Evolutionary conservation across 1,140 invertebrate genomes (phyloP).

Genomic region (Heliconius himera): DNA sequence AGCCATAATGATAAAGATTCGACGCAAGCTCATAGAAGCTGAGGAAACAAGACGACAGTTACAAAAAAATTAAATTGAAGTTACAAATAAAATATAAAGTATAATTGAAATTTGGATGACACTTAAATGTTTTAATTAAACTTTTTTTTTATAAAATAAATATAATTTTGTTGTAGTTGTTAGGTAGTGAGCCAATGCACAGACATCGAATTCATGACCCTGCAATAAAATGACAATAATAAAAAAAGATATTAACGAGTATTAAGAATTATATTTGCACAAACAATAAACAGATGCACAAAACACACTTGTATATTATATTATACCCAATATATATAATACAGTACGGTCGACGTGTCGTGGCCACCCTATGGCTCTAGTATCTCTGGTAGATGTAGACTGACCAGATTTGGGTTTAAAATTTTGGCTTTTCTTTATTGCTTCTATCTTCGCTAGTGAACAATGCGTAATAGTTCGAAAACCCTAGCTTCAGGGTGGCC

Average conservation of each 20-base stretch:
- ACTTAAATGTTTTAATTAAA: too few species aligned
- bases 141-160: too few species aligned
- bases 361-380: too few species aligned
- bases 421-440: too few species aligned
- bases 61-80: background rate
- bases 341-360: background rate
- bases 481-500: too few species aligned
- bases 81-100: constrained; percentile 11
- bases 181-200: background rate
- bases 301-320: constrained; percentile 22
- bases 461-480: too few species aligned
- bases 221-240: constrained; percentile 10
- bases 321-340: background rate
- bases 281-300: constrained; percentile 37
- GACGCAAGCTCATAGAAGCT: constrained; percentile 59
- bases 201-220: background rate
- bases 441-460: too few species aligned
- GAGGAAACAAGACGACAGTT: constrained; percentile 55
- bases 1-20: constrained; percentile 66
- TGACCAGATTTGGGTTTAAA: too few species aligned
- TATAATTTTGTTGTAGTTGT: too few species aligned
- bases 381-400: too few species aligned
- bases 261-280: constrained; percentile 27
- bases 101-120: background rate
- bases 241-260: constrained; percentile 17